Base-by-base conservation (phyloP, 2,797 vertebrate genomes). In the Sparus aurata region DNA sequence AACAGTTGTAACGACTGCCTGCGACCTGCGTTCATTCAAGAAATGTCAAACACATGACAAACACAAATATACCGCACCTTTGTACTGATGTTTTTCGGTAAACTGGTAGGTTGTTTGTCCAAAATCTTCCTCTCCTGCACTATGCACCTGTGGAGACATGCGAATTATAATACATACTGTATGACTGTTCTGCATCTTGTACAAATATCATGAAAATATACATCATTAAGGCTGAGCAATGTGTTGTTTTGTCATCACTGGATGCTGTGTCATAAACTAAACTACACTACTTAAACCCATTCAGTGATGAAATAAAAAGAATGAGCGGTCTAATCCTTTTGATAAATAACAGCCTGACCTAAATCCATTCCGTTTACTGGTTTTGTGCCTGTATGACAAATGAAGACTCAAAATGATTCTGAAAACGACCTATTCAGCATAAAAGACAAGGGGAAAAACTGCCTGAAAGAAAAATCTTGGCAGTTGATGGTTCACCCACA, bases 41-140 rank as follows among this genome's bases (percentile, higher is more conserved):
- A 22, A 18, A 25, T 11, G 3, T 23, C 25, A 41, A 25, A 64
- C 17, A 65, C 38, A 60, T 11, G 52, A 20, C 30, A 25, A 55
- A 58, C 22, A 58, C 12, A 43, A 50, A n/a, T 34, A 30, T 22
- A n/a, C 7, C n/a, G 3, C 85, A 95, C 95, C 91, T 93, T 91
- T 94, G 65, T 75, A 15, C 8, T 84, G 85, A n/a, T 17, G 27
- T 17, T 81, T 82, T 22, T 82, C 75, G n/a, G 86, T 86, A 22
- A 71, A 74, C 1, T 34, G 73, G 15, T 80, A 80, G 5, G 77
- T 73, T 46, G 72, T 62, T 75, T 88, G 89, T 73, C 77, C 89
- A 63, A 68, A 75, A 34, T 96, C 95, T 3, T 96, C 95, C 63
- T 96, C 95, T 69, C 91, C 95, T 64, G 91, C 94, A 83, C 95